Evolutionary conservation across 1,140 invertebrate species (phyloP).

Genomic region (Eueides isabella): DNA sequence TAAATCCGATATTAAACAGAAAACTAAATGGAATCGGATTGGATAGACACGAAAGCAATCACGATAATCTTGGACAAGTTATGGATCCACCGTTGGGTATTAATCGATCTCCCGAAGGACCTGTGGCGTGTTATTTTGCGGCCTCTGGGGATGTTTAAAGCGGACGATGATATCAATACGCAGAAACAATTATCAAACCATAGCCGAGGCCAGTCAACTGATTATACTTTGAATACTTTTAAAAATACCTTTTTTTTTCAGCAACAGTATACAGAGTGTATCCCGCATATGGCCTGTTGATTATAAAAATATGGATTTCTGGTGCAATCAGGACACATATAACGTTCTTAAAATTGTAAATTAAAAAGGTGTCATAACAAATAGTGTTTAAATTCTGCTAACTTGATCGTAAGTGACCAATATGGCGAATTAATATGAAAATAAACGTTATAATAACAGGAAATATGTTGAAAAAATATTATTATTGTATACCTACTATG

Average conservation of each 20-base stretch:
- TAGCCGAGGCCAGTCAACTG: conserved; percentile 4
- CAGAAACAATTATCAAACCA: conserved; percentile 40
- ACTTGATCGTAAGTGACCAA: not conserved
- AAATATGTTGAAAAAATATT: not conserved
- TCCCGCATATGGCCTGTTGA: too few species aligned
- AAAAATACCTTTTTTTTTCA: not conserved
- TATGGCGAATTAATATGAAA: not conserved
- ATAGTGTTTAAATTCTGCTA: not conserved
- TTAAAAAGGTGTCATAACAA: not conserved
- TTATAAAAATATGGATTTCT: not conserved
- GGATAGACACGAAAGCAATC: conserved; percentile 50
- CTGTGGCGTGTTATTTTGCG: conserved; percentile 45
- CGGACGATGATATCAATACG: conserved; percentile 30
- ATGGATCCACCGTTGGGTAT: conserved; percentile 45
- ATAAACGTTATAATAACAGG: not conserved
- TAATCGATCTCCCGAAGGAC: conserved; percentile 48
- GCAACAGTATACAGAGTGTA: too few species aligned
- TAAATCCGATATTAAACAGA: conserved; percentile 48
- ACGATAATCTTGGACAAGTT: conserved; percentile 46
- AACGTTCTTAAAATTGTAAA: too few species aligned
- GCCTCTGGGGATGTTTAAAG: conserved; percentile 32
- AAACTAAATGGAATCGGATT: conserved; percentile 45
- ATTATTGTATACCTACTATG: not conserved
- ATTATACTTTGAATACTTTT: not conserved
- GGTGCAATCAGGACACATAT: too few species aligned